These are phyloP conservation scores for Drosophila flavopinicola DNA, from an alignment of 2,888 invertebrate species.

Conservation along the genomic window DNA sequence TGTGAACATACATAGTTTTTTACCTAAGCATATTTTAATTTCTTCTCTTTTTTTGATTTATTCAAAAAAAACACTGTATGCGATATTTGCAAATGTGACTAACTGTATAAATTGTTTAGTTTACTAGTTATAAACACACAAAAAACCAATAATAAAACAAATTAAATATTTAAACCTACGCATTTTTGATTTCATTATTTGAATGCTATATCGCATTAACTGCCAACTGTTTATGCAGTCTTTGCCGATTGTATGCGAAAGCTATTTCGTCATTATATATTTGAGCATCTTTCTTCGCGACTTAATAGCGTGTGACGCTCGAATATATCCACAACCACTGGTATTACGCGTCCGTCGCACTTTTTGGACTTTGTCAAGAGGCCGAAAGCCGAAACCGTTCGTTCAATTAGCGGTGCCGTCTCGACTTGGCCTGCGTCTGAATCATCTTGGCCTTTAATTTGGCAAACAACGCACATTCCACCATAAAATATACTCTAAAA, in stretches of 20 bases:
- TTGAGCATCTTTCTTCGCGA: slow-evolving; percentile 35
- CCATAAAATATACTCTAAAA: slow-evolving; percentile 47
- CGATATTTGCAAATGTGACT: slow-evolving; percentile 81
- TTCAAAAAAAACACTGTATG: slow-evolving; percentile 80
- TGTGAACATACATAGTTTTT: slow-evolving; percentile 44
- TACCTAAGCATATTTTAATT: slow-evolving; percentile 21
- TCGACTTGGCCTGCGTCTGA: slow-evolving; percentile 38
- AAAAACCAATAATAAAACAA: slow-evolving; percentile 13
- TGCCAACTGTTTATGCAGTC: neutral
- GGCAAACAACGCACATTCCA: slow-evolving; percentile 70
- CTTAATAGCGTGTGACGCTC: slow-evolving; percentile 28
- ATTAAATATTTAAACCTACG: neutral
- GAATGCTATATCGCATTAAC: neutral
- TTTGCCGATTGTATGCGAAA: neutral
- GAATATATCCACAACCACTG: slow-evolving; percentile 33
- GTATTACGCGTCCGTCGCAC: slow-evolving; percentile 49
- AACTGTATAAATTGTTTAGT: slow-evolving; percentile 61
- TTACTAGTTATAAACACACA: slow-evolving; percentile 37
- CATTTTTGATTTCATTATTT: neutral
- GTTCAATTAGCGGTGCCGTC: slow-evolving; percentile 42
- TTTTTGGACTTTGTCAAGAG: slow-evolving; percentile 59
- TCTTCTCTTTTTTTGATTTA: slow-evolving; percentile 69
- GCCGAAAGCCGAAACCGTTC: slow-evolving; percentile 16
- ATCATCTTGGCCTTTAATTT: slow-evolving; percentile 57
- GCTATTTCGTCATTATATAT: slow-evolving; percentile 58